Evolutionary conservation across 2,797 vertebrate species (phyloP).

Genomic region (Leptatherina wallacei): DNA sequence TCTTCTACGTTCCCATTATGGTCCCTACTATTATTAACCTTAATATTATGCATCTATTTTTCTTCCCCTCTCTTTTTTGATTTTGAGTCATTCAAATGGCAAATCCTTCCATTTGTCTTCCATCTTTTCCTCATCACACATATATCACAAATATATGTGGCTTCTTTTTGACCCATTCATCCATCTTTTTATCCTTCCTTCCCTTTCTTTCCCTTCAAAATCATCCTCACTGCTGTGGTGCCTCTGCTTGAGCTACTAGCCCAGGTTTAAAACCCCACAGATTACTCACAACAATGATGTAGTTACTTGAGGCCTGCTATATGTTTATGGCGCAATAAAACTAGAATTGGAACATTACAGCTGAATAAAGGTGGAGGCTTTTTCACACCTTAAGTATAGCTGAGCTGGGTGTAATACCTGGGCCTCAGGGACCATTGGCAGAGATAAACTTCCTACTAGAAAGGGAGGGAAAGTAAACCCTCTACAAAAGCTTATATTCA

Average conservation of each 20-base stretch:
- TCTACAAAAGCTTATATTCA: constrained; percentile 46
- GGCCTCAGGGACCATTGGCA: constrained; percentile 40
- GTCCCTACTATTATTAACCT: not conserved
- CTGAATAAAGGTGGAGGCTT: constrained; percentile 46
- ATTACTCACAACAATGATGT: constrained; percentile 52
- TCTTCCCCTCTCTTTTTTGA: not conserved
- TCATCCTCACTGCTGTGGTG: constrained; percentile 7
- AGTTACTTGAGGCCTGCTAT: constrained; percentile 28
- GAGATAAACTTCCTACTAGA: constrained; percentile 43
- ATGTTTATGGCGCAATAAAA: constrained; percentile 72
- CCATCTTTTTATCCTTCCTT: not conserved
- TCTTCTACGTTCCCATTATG: not conserved
- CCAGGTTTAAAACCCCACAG: constrained; percentile 55
- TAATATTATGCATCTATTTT: not conserved
- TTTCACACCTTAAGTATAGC: constrained; percentile 64
- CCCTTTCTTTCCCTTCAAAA: not conserved
- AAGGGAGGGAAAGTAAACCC: not conserved
- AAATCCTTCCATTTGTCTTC: not conserved
- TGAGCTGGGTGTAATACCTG: constrained; percentile 57
- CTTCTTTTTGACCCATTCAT: no score
- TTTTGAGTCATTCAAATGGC: not conserved
- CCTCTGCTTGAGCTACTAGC: not conserved
- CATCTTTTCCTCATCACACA: not conserved
- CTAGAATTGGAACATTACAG: constrained; percentile 59
- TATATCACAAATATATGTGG: no score